Percentiles rank a stretch among this genome's conserved stretches.
phyloP scores from a whole-genome alignment of 2,888 invertebrate species.

The Elysia crispata region DNA sequence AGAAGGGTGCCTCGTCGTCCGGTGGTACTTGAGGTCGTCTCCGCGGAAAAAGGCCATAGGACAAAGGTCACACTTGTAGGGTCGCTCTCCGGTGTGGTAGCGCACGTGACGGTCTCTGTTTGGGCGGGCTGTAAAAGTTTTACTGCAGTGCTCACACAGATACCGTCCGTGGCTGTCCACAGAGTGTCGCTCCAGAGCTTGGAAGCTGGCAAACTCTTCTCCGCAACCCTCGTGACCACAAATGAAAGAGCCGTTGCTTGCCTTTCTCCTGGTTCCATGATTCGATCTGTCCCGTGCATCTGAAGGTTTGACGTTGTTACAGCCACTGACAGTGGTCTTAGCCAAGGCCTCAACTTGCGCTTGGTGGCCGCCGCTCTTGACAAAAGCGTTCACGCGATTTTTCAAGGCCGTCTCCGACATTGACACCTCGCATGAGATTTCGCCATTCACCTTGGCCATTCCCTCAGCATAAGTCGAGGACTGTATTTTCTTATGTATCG shows the following conservation, averaged over 20 bases:
- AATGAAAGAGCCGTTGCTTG: constrained; percentile 54
- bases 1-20: constrained; percentile 67
- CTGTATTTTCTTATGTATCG: too few species aligned
- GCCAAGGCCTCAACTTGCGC: not conserved
- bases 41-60: constrained; percentile 65
- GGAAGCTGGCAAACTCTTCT: constrained; percentile 62
- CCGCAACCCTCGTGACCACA: constrained; percentile 56
- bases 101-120: constrained; percentile 75
- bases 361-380: not conserved
- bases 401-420: constrained; percentile 40
- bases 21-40: constrained; percentile 71
- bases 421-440: constrained; percentile 1
- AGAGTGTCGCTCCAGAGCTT: constrained; percentile 70
- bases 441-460: not conserved
- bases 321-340: not conserved
- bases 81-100: constrained; percentile 75
- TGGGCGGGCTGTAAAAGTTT: constrained; percentile 74
- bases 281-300: not conserved
- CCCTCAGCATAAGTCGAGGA: not conserved
- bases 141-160: constrained; percentile 74
- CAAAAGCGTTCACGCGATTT: not conserved
- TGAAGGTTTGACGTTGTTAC: not conserved
- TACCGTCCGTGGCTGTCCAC: constrained; percentile 69
- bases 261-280: not conserved
- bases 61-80: constrained; percentile 71